Percentiles rank a stretch among this genome's conserved stretches.
These are phyloP conservation scores for Falco concolor DNA, from an alignment of 2,797 vertebrate species.

Conservation along the genomic window DNA sequence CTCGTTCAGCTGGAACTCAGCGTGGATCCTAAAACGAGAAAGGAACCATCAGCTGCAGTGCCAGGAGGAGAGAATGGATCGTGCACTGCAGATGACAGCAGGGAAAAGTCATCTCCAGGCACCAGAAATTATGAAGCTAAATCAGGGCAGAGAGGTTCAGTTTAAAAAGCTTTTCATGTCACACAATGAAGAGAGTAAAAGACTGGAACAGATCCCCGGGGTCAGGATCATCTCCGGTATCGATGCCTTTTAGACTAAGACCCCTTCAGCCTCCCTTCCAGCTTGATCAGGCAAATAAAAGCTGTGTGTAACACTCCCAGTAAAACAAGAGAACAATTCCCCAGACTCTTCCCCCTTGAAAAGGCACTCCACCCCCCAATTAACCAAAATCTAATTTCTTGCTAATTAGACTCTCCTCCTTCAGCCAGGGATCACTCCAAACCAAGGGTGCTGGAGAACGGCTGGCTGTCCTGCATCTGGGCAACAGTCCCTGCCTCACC, in stretches of 20 bases:
- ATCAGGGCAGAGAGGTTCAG: background rate
- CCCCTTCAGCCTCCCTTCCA: background rate
- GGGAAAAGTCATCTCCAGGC: background rate
- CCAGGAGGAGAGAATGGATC: background rate
- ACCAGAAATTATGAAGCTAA: background rate
- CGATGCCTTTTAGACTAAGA: background rate
- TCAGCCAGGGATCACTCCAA: background rate
- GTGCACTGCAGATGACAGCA: background rate
- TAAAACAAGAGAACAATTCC: background rate
- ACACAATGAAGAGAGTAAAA: background rate
- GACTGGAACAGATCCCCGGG: background rate
- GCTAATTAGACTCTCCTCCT: background rate
- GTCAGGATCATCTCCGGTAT: background rate
- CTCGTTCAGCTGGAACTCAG: slow-evolving; percentile 96
- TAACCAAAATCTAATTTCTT: background rate
- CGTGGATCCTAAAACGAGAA: slow-evolving; percentile 85
- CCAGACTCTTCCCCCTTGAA: background rate
- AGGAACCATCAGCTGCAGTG: background rate
- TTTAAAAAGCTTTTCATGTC: background rate
- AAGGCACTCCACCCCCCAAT: background rate
- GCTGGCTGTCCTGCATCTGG: background rate
- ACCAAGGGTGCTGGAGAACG: background rate
- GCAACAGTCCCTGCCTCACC: background rate
- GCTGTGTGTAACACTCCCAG: background rate
- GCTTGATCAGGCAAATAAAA: background rate